Evolutionary conservation across 1,140 invertebrate genomes (phyloP).

Genomic region (Schlechtendalia chinensis): DNA sequence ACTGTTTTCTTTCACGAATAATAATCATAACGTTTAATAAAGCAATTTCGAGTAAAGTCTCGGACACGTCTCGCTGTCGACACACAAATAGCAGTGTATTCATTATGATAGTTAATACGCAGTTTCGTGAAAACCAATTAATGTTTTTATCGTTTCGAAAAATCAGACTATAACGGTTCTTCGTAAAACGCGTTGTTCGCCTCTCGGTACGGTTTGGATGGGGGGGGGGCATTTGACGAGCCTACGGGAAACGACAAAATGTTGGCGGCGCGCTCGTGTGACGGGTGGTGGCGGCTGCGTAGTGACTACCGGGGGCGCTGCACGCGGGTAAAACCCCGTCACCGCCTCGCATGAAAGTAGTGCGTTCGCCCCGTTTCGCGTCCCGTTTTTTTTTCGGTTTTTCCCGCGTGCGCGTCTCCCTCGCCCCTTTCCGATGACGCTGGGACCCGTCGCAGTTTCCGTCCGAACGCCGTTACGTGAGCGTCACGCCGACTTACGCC

Average conservation of each 20-base stretch:
- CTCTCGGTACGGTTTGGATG: no score
- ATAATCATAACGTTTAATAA: no score
- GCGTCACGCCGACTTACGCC: background rate
- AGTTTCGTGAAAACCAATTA: no score
- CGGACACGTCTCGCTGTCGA: no score
- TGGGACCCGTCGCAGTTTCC: background rate
- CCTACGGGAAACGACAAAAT: slow-evolving; percentile 18
- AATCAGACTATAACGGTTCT: no score
- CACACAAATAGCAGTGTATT: no score
- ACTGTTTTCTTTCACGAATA: no score
- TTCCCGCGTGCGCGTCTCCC: background rate
- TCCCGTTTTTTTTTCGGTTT: slow-evolving; percentile 27
- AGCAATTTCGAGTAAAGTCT: no score
- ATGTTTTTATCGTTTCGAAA: no score
- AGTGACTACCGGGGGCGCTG: slow-evolving; percentile 30
- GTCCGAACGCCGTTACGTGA: slow-evolving; percentile 3
- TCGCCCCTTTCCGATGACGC: background rate
- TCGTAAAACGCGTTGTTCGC: no score
- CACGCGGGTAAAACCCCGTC: slow-evolving; percentile 25
- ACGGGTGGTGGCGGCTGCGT: background rate
- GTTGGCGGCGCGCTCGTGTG: background rate
- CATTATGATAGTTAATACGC: no score
- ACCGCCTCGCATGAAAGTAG: slow-evolving; percentile 38
- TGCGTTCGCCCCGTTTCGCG: slow-evolving; percentile 32
- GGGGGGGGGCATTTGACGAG: no score